Evolutionary conservation across 2,113 vertebrate species (phyloP).

Genomic region (Semnornis frantzii): DNA sequence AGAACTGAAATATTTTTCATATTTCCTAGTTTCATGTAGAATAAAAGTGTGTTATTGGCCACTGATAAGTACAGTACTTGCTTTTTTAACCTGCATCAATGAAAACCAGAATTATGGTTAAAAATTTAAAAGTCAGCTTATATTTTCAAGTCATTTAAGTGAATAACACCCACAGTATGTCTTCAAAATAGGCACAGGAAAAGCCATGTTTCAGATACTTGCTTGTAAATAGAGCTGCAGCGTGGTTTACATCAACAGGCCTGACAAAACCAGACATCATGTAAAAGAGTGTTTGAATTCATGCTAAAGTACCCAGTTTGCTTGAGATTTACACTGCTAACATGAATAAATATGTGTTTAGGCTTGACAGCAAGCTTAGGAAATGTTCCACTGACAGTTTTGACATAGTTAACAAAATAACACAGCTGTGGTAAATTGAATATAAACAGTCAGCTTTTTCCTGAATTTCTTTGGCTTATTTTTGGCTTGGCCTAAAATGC

Average conservation of each 20-base stretch:
- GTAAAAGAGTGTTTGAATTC: not conserved
- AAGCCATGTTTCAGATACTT: not conserved
- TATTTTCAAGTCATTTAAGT: not conserved
- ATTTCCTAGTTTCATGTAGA: not conserved
- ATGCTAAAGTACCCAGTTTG: not conserved
- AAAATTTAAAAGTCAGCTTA: not conserved
- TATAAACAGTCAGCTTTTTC: not conserved
- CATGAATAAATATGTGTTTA: not conserved
- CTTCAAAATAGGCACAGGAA: not conserved
- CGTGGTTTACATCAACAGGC: not conserved
- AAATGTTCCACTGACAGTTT: conserved; percentile 1
- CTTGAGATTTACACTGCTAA: not conserved
- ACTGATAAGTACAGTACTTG: not conserved
- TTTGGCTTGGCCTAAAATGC: not conserved
- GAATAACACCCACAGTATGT: not conserved
- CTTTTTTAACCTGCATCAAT: not conserved
- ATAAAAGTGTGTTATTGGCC: not conserved
- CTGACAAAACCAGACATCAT: not conserved
- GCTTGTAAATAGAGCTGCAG: not conserved
- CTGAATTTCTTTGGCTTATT: not conserved
- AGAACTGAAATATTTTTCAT: not conserved
- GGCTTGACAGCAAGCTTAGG: not conserved
- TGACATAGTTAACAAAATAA: not conserved
- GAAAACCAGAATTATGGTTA: not conserved
- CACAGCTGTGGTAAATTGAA: not conserved